phyloP scores from a whole-genome alignment of 92 coral and sea anemone genomes.

The Porites divaricata region DNA sequence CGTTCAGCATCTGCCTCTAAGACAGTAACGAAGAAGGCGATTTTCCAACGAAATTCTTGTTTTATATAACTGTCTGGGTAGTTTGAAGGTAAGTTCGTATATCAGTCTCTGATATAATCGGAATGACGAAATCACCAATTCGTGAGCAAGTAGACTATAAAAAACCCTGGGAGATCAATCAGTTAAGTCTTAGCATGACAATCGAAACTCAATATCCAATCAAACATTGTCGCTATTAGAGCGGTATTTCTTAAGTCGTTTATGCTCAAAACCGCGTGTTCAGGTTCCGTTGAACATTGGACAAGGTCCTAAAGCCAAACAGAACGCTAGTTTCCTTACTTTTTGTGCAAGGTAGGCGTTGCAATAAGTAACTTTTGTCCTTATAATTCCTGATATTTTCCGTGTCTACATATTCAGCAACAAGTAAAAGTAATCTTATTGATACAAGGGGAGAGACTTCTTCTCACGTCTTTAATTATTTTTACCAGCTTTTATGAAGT shows the following conservation, averaged over 20 bases:
- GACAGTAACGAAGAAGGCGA: no score
- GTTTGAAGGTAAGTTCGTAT: no score
- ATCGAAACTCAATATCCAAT: not conserved
- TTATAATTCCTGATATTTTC: no score
- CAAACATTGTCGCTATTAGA: not conserved
- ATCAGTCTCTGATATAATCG: no score
- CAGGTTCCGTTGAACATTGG: not conserved
- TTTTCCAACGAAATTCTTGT: no score
- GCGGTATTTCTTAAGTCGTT: not conserved
- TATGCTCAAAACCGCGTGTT: not conserved
- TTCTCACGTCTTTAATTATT: no score
- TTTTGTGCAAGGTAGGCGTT: no score
- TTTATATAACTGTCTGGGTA: no score
- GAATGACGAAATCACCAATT: not conserved
- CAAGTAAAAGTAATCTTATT: not conserved
- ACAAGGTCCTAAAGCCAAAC: not conserved
- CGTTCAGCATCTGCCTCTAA: no score
- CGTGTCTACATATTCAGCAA: not conserved
- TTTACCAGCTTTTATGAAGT: not conserved
- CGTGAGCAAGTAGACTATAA: not conserved
- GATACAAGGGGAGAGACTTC: no score
- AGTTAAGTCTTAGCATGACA: not conserved
- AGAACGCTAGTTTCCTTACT: not conserved
- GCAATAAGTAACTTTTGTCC: no score
- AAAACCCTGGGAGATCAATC: not conserved